Conservation (phyloP, 1,140 invertebrate species). For the Linepithema humile region DNA sequence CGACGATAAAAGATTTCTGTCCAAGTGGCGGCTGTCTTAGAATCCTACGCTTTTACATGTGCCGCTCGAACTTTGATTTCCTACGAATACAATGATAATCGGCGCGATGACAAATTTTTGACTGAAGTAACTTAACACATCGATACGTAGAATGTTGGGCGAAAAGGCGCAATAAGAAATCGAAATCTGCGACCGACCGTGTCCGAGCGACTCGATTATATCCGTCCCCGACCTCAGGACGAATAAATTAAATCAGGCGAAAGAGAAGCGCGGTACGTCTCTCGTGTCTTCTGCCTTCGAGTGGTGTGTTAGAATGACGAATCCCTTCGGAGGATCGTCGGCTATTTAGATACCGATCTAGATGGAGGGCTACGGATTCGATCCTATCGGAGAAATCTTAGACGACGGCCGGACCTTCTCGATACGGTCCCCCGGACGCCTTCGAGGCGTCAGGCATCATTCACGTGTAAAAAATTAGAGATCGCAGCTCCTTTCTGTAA, state of each 20-base stretch:
- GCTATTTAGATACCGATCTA: slow-evolving; percentile 80
- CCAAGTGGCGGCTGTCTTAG: not conserved
- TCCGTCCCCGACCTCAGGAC: slow-evolving; percentile 66
- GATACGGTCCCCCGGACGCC: slow-evolving; percentile 32
- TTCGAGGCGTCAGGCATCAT: slow-evolving; percentile 38
- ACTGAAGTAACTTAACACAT: not conserved
- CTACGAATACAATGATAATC: not conserved
- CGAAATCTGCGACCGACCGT: not conserved
- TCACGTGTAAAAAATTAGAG: slow-evolving; percentile 43
- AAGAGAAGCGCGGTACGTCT: slow-evolving; percentile 44
- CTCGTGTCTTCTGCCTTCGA: slow-evolving; percentile 42
- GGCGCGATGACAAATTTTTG: not conserved
- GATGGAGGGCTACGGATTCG: slow-evolving; percentile 73
- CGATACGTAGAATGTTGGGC: not conserved
- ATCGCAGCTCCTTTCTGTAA: slow-evolving; percentile 46
- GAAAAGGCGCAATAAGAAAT: not conserved
- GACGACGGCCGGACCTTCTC: slow-evolving; percentile 54
- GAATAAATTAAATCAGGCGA: slow-evolving; percentile 80
- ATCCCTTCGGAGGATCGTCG: slow-evolving; percentile 78
- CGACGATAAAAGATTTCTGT: slow-evolving; percentile 34
- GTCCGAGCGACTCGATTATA: slow-evolving; percentile 23
- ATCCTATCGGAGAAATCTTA: slow-evolving; percentile 71
- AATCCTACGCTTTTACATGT: slow-evolving; percentile 1
- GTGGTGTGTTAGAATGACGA: slow-evolving; percentile 81
- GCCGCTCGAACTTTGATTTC: not conserved